Percentiles rank a stretch among this genome's conserved stretches.
These are phyloP conservation scores for Altica lythri DNA, from an alignment of 2,888 invertebrate genomes.

Conservation along the genomic window DNA sequence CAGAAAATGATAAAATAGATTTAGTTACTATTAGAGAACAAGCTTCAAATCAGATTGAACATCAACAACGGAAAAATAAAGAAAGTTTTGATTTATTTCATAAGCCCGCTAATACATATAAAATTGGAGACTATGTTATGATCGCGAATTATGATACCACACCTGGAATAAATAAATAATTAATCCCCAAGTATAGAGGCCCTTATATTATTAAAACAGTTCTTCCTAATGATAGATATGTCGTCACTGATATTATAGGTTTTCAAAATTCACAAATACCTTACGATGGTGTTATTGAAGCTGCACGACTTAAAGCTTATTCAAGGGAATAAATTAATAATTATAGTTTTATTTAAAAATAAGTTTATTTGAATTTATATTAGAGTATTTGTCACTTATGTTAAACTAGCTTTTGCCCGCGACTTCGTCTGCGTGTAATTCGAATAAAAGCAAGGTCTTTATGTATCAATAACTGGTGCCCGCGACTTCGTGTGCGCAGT, in stretches of 20 bases:
- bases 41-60: constrained; percentile 8
- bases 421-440: no score
- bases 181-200: constrained; percentile 38
- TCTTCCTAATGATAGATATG: constrained; percentile 5
- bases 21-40: constrained; percentile 3
- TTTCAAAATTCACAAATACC: constrained; percentile 10
- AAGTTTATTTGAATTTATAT: no score
- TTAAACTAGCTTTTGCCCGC: no score
- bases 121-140: constrained; percentile 40
- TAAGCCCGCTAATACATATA: constrained; percentile 31
- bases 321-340: no score
- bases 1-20: not conserved
- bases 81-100: constrained; percentile 37
- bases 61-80: constrained; percentile 14
- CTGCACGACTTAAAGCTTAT: constrained; percentile 10
- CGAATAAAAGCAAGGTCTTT: no score
- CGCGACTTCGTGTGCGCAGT: no score
- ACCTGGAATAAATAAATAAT: constrained; percentile 38
- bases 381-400: no score
- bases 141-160: constrained; percentile 41
- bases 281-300: constrained; percentile 1
- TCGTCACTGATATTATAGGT: constrained; percentile 5
- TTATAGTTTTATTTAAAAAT: no score
- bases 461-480: no score
- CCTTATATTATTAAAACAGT: constrained; percentile 40